Base-by-base conservation (phyloP, 2,113 vertebrate genomes). In the Zosterops lateralis region DNA sequence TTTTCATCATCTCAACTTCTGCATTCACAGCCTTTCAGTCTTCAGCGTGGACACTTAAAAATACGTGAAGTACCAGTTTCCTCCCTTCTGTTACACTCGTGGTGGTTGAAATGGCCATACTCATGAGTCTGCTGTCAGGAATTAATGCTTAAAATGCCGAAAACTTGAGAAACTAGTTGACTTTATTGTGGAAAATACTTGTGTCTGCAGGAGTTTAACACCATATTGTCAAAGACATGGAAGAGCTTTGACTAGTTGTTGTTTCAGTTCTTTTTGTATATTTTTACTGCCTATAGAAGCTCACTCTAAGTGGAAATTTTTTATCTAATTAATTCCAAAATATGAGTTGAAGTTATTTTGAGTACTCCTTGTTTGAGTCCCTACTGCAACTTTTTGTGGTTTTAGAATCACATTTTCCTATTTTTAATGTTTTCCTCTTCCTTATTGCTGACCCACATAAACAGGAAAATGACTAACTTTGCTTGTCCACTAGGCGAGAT, bases 351-450 rank as follows among this genome's bases (percentile, higher is more conserved):
- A 82, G 50, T 93, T 96, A 56, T 93, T 95, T 95, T 93, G 67
- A 10, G 62, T 78, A 42, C 66, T 96, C 65, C 86, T 68, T 86
- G 14, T 87, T 84, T 20, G 7, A 91, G 62, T 87, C 70, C 71
- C 44, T 76, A 18, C 75, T 89, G 67, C 50, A 50, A 61, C 47
- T 66, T 91, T 48, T 72, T 47, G 91, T 95, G 84, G 87, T 89
- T 95, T 94, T 79, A 93, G 84, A 93, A 92, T 92, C 96, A 95
- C 77, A 95, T 92, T 96, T 96, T 95, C 95, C 92, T 92, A 79
- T 91, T 89, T 91, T 91, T 58, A n/a, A 76, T 89, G 84, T 92
- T 95, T 89, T 85, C n/a, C 68, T 88, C 51, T 94, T 96, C 91
- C 95, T 42, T 84, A 2, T 40, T 68, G 45, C 66, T 89, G 74